phyloP scores from a whole-genome alignment of 2,113 vertebrate species.

The Siniperca knerii region DNA sequence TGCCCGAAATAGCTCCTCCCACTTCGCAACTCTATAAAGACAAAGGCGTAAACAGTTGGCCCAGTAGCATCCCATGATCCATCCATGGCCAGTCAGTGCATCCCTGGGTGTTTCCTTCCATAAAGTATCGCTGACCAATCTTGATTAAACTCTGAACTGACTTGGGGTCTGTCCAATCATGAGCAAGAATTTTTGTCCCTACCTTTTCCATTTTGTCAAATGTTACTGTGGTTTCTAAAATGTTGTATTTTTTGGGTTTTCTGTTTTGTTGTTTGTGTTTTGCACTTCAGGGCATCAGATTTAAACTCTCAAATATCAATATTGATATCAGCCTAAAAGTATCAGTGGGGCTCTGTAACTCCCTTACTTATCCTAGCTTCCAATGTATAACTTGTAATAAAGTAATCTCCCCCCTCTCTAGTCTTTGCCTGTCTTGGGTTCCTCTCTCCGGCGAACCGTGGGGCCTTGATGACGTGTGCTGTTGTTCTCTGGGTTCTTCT shows the following conservation, averaged over 20 bases:
- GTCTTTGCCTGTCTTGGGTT: constrained; percentile 96
- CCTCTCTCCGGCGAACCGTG: constrained; percentile 94
- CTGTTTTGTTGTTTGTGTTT: background rate
- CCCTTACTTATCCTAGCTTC: background rate
- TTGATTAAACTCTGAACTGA: too few relatives aligned
- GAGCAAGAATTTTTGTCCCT: too few relatives aligned
- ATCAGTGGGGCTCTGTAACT: background rate
- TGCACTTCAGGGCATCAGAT: background rate
- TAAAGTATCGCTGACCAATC: too few relatives aligned
- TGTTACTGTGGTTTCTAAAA: background rate
- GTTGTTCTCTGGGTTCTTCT: constrained; percentile 95
- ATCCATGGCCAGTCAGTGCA: too few relatives aligned
- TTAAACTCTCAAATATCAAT: background rate
- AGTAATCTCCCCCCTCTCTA: constrained; percentile 44
- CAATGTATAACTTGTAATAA: background rate
- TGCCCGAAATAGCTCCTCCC: background rate
- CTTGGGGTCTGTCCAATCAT: too few relatives aligned
- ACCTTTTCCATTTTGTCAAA: background rate
- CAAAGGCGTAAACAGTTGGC: too few relatives aligned
- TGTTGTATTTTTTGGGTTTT: background rate
- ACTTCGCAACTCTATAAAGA: too few relatives aligned
- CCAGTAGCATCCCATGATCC: too few relatives aligned
- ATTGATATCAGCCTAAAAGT: background rate
- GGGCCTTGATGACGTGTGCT: constrained; percentile 95
- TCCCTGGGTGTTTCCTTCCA: too few relatives aligned